phyloP scores from a whole-genome alignment of 2,113 vertebrate species.

The Gallinago paraguaiae region DNA sequence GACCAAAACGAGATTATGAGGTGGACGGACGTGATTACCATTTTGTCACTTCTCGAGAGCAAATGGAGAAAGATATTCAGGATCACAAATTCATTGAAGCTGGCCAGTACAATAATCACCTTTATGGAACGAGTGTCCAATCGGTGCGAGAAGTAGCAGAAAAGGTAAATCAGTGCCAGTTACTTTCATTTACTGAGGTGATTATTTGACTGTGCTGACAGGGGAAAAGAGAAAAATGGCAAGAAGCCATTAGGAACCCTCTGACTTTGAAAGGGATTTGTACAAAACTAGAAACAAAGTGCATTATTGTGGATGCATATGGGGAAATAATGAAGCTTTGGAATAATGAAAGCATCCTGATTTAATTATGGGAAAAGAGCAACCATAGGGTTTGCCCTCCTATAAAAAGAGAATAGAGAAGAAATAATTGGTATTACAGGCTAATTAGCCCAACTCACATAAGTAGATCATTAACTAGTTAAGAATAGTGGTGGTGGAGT shows the following conservation, averaged over 20 bases:
- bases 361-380: background rate
- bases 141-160: conserved; percentile 95
- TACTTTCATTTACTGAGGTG: background rate
- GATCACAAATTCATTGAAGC: conserved; percentile 99
- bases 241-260: background rate
- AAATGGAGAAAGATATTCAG: conserved; percentile 99
- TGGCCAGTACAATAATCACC: conserved; percentile 98
- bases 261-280: background rate
- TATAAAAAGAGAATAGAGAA: background rate
- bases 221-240: background rate
- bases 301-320: background rate
- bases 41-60: conserved; percentile 93
- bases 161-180: conserved; percentile 79
- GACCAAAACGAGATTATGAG: conserved; percentile 96
- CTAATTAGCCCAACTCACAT: background rate
- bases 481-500: background rate
- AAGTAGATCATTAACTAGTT: background rate
- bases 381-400: background rate
- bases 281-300: background rate
- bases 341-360: background rate
- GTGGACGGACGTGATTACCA: conserved; percentile 96
- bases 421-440: background rate
- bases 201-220: background rate
- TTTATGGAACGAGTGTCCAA: conserved; percentile 98
- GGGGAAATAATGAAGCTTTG: background rate